These are phyloP conservation scores for Euzetes globulus DNA, from an alignment of 2,888 invertebrate genomes.

Conservation along the genomic window DNA sequence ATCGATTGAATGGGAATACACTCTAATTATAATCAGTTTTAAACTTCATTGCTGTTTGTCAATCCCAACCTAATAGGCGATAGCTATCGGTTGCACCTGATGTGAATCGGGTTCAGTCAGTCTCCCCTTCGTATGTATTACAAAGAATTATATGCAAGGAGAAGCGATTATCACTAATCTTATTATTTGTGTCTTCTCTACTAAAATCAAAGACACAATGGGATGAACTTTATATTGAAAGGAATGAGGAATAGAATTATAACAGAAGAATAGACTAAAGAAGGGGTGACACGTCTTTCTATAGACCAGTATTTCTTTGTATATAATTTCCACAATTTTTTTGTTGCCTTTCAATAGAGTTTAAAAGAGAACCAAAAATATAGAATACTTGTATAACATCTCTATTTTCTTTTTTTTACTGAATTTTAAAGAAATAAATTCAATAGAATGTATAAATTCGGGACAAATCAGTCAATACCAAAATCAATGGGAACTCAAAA, in stretches of 20 bases:
- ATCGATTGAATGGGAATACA: not conserved
- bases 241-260: not conserved
- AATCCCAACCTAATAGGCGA: not conserved
- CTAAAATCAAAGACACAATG: not conserved
- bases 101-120: not conserved
- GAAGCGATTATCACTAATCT: constrained; percentile 23
- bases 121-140: not conserved
- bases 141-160: not conserved
- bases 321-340: not conserved
- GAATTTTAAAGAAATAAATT: no score
- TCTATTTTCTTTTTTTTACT: not conserved
- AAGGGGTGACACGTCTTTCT: not conserved
- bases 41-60: not conserved
- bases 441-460: not conserved
- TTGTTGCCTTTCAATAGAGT: constrained; percentile 21
- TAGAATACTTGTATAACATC: not conserved
- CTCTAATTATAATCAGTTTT: constrained; percentile 12
- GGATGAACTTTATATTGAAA: not conserved
- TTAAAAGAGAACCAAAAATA: not conserved
- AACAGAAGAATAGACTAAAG: not conserved
- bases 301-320: not conserved
- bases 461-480: not conserved
- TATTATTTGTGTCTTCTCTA: constrained; percentile 19
- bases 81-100: constrained; percentile 17
- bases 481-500: not conserved